A percentile compares a stretch with the other conserved stretches of the same genome.
These are phyloP conservation scores for Illadopsis cleaveri DNA, from an alignment of 2,113 vertebrate species.

Conservation along the genomic window DNA sequence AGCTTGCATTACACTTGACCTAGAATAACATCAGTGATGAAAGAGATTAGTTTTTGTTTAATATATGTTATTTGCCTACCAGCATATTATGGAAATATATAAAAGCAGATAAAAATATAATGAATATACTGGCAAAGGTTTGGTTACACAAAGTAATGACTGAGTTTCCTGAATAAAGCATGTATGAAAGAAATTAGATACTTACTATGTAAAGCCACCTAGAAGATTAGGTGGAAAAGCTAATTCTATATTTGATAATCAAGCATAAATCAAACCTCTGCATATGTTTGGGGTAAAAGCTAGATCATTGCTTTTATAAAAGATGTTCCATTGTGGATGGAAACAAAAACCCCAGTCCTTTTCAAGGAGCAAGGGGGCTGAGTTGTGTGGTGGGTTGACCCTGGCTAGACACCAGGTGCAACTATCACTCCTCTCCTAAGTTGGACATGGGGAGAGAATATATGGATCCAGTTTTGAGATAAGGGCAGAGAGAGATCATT, in stretches of 20 bases:
- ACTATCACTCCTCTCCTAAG: not conserved
- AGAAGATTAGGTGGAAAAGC: not conserved
- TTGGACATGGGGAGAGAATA: not conserved
- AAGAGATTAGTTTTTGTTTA: not conserved
- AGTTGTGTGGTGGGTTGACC: not conserved
- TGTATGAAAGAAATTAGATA: not conserved
- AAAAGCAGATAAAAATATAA: conserved; percentile 3
- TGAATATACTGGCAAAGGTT: not conserved
- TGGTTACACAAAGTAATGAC: not conserved
- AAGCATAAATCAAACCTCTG: not conserved
- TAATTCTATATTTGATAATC: not conserved
- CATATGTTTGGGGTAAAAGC: not conserved
- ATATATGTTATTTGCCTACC: not conserved
- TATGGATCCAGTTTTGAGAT: not conserved
- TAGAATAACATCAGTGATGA: not conserved
- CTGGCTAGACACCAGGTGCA: not conserved
- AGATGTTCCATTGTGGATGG: not conserved
- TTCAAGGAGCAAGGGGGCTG: not conserved
- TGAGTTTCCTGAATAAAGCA: not conserved
- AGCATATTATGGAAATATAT: not conserved
- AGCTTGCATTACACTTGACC: not conserved
- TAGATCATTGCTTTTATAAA: not conserved
- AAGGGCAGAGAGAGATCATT: not conserved
- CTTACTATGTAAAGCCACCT: not conserved
- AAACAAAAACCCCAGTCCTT: not conserved